Evolutionary conservation across 2,888 invertebrate species (phyloP).

Genomic region (Troilus luridus): DNA sequence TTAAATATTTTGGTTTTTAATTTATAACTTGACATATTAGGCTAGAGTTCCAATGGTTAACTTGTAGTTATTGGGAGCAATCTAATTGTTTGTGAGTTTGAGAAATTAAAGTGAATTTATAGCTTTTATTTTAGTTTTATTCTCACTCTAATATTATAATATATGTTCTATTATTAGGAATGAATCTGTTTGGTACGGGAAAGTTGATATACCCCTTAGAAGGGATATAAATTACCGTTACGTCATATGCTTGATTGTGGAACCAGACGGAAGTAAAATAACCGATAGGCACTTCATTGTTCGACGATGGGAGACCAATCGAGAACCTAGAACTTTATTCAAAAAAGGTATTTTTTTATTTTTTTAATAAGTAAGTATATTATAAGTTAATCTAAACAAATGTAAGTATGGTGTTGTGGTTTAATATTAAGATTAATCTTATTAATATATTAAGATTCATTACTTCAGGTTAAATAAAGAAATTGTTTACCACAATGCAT

Average conservation of each 20-base stretch:
- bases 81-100: too few relatives aligned
- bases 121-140: neutral
- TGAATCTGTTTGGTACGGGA: constrained; percentile 75
- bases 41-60: too few relatives aligned
- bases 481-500: neutral
- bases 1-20: too few relatives aligned
- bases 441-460: neutral
- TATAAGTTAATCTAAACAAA: neutral
- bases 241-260: constrained; percentile 79
- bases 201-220: constrained; percentile 77
- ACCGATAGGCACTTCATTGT: constrained; percentile 74
- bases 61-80: too few relatives aligned
- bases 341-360: constrained; percentile 68
- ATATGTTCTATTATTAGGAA: constrained; percentile 58
- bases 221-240: constrained; percentile 82
- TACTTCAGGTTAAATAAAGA: neutral
- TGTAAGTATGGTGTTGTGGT: neutral
- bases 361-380: neutral
- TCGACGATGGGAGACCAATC: constrained; percentile 85
- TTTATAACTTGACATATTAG: too few relatives aligned
- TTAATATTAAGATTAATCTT: neutral
- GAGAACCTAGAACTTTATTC: constrained; percentile 77
- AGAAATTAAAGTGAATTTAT: neutral
- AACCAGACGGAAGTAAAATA: constrained; percentile 71
- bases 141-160: neutral